Evolutionary conservation across 2,888 invertebrate genomes (phyloP).

Genomic region (Tenodera sinensis): DNA sequence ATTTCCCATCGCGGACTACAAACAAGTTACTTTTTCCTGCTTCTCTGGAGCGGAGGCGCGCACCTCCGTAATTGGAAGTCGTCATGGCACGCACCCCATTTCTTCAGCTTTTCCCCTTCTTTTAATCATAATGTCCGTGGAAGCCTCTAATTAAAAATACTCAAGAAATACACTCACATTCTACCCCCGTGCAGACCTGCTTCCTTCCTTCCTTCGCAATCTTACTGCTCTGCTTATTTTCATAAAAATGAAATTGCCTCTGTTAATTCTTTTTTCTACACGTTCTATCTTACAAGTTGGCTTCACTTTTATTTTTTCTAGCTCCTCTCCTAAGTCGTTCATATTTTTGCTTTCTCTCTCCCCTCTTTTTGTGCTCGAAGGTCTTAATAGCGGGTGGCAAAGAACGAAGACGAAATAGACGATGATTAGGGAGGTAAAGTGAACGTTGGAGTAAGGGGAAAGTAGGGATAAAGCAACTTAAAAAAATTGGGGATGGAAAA

Average conservation of each 20-base stretch:
- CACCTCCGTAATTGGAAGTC: not conserved
- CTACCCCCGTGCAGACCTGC: not conserved
- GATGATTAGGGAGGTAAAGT: not conserved
- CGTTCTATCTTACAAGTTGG: constrained; percentile 1
- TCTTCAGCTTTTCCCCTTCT: not conserved
- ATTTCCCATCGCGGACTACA: not conserved
- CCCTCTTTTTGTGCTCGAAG: not conserved
- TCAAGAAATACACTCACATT: constrained; percentile 14
- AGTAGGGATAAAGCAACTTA: not conserved
- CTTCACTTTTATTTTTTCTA: constrained; percentile 20
- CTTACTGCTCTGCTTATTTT: constrained; percentile 12
- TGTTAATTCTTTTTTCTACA: constrained; percentile 31
- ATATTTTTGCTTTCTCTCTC: not conserved
- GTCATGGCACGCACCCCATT: not conserved
- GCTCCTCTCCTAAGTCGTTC: not conserved
- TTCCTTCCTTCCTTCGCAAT: not conserved
- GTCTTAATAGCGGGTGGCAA: constrained; percentile 13
- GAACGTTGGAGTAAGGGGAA: not conserved
- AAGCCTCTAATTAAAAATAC: constrained; percentile 31
- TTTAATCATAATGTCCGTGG: constrained; percentile 28
- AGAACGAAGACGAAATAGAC: constrained; percentile 8
- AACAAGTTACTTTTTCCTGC: not conserved
- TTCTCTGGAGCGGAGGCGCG: not conserved
- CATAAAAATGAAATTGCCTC: constrained; percentile 33
- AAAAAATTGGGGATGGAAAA: not conserved